These are phyloP conservation scores for Pterostichus madidus DNA, from an alignment of 2,888 invertebrate genomes.

Conservation along the genomic window DNA sequence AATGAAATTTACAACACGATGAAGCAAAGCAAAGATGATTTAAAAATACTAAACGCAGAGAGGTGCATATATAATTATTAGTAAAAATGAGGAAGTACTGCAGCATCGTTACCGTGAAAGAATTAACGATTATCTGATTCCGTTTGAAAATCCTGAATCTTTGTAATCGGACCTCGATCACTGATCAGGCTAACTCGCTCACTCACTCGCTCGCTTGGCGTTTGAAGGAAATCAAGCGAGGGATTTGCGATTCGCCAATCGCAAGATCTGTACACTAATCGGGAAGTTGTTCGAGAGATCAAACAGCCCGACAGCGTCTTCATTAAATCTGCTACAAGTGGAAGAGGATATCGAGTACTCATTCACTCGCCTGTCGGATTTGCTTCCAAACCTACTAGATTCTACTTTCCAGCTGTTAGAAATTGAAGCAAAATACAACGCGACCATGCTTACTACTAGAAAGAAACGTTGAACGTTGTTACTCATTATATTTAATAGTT, in stretches of 20 bases:
- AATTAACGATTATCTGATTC: too few species aligned
- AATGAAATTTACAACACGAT: too few species aligned
- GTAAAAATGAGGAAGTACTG: too few species aligned
- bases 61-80: too few species aligned
- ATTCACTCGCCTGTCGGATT: neutral
- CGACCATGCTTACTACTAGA: too few species aligned
- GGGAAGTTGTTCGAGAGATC: constrained; percentile 3
- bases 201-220: neutral
- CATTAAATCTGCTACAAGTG: constrained; percentile 9
- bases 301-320: neutral
- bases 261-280: constrained; percentile 10
- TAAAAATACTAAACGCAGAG: too few species aligned
- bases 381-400: neutral
- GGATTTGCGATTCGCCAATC: constrained; percentile 8
- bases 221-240: constrained; percentile 1
- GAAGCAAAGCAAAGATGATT: too few species aligned
- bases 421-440: too few species aligned
- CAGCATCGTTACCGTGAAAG: too few species aligned
- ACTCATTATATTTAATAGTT: too few species aligned
- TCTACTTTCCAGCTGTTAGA: neutral
- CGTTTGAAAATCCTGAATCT: too few species aligned
- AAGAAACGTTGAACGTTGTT: too few species aligned
- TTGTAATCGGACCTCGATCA: neutral
- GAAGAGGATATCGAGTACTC: neutral
- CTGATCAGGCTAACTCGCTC: neutral